Evolutionary conservation across 2,797 vertebrate species (phyloP).

Genomic region (Halcyon badia): DNA sequence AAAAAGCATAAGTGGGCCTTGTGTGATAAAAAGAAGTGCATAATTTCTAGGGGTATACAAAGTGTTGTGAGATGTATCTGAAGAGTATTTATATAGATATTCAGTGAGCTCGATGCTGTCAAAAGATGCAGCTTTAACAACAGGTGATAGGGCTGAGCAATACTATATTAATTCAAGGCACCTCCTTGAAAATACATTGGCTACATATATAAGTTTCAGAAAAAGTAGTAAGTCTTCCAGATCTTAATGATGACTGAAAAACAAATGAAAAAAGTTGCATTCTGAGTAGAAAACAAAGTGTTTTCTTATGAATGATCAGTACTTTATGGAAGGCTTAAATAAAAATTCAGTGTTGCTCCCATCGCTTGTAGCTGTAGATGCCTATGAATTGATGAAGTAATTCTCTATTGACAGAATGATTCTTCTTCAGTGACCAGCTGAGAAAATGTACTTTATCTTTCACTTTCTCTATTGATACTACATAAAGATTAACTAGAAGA

Average conservation of each 20-base stretch:
- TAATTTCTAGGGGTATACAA: neutral
- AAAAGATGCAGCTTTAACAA: neutral
- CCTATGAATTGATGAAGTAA: neutral
- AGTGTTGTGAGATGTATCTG: neutral
- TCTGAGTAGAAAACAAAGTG: neutral
- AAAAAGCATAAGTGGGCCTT: neutral
- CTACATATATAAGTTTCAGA: neutral
- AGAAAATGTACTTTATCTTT: neutral
- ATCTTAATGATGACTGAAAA: neutral
- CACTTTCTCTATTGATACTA: neutral
- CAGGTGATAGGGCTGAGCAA: neutral
- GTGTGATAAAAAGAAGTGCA: neutral
- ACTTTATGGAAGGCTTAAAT: neutral
- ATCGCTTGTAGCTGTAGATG: neutral
- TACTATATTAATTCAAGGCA: neutral
- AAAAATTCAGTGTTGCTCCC: neutral
- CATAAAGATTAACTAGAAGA: slow-evolving; percentile 23
- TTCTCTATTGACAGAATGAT: neutral
- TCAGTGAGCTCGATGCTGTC: neutral
- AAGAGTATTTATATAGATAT: neutral
- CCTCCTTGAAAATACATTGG: neutral
- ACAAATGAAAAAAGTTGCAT: neutral
- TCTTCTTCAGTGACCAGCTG: neutral
- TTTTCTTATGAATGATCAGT: neutral
- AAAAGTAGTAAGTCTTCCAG: neutral